A percentile compares a stretch with the other conserved stretches of the same genome.
Conservation (phyloP, 2,113 vertebrate species). For the Natator depressus region DNA sequence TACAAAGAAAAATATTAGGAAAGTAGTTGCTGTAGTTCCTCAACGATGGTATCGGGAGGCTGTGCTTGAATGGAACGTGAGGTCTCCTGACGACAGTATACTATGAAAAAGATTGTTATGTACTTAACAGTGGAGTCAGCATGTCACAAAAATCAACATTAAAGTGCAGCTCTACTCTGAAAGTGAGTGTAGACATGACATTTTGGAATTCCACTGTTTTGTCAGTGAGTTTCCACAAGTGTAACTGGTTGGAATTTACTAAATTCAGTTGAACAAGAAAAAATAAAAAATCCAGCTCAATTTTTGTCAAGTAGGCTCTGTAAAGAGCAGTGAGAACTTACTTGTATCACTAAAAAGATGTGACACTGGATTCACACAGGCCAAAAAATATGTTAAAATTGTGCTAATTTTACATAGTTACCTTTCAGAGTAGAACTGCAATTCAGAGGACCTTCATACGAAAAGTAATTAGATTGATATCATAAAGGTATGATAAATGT, state of each 20-base stretch:
- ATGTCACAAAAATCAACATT: not conserved
- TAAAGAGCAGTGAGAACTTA: not conserved
- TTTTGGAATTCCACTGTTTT: not conserved
- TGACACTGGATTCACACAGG: not conserved
- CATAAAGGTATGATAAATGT: not conserved
- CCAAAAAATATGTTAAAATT: not conserved
- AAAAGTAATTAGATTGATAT: not conserved
- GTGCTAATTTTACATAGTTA: not conserved
- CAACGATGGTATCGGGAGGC: not conserved
- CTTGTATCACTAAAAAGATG: not conserved
- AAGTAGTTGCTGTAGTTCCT: not conserved
- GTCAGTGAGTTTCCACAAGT: not conserved
- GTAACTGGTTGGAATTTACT: not conserved
- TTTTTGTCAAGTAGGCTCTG: not conserved
- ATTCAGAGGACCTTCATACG: not conserved
- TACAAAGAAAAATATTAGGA: not conserved
- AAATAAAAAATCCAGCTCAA: not conserved
- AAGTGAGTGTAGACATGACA: not conserved
- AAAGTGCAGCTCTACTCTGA: not conserved
- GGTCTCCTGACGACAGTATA: not conserved
- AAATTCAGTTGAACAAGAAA: not conserved
- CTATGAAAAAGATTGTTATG: not conserved
- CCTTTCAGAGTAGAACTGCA: not conserved
- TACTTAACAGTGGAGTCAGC: not conserved
- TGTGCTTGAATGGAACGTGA: not conserved